Percentiles rank a stretch among this genome's conserved stretches.
Evolutionary conservation across 37 sponge, comb jelly and placozoan species (phyloP).

Genomic region (Eunapius fragilis): DNA sequence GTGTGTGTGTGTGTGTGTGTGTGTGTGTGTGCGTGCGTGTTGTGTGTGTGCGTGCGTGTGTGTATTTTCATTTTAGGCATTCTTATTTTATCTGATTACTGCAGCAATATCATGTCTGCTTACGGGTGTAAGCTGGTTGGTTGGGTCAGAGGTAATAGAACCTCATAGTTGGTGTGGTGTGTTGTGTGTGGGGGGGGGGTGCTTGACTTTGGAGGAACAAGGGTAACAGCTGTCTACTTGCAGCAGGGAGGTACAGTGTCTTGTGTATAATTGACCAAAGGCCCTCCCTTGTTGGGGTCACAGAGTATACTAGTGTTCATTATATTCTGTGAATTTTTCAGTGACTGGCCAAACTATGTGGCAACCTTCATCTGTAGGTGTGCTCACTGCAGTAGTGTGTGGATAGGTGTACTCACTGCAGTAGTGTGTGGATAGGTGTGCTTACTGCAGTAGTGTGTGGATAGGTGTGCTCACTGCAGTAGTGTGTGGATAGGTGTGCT

Average conservation of each 20-base stretch:
- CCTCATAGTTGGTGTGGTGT: too few species aligned
- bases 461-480: too few species aligned
- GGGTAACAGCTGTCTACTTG: not conserved
- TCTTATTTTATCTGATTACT: not conserved
- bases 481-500: too few species aligned
- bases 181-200: not conserved
- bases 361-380: not conserved
- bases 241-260: not conserved
- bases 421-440: too few species aligned
- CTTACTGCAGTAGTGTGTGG: too few species aligned
- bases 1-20: not conserved
- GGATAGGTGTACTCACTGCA: too few species aligned
- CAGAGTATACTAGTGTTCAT: not conserved
- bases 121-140: too few species aligned
- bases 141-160: too few species aligned
- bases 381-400: too few species aligned
- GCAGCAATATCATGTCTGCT: too few species aligned
- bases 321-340: too few species aligned
- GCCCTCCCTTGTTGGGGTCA: not conserved
- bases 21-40: not conserved
- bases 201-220: not conserved
- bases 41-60: not conserved
- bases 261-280: not conserved
- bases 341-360: too few species aligned
- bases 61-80: not conserved